Conservation (phyloP, 2,888 invertebrate species). For the Ophioninae sp. region DNA sequence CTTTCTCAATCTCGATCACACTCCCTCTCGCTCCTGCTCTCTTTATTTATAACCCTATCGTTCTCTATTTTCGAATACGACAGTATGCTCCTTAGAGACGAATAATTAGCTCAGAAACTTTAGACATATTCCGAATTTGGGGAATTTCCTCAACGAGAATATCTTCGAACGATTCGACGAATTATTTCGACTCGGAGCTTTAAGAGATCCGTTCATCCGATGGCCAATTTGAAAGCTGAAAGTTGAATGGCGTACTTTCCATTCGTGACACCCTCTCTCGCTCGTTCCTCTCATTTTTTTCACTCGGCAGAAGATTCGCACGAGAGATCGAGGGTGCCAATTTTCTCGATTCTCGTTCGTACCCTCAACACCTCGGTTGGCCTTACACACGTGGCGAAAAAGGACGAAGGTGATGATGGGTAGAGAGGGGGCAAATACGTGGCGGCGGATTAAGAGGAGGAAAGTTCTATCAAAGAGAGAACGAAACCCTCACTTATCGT, state of each 20-base stretch:
- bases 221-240: not conserved
- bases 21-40: not conserved
- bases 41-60: too few species aligned
- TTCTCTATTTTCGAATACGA: too few species aligned
- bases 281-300: not conserved
- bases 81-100: too few species aligned
- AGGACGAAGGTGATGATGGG: not conserved
- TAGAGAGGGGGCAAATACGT: not conserved
- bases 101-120: too few species aligned
- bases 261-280: not conserved
- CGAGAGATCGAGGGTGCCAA: conserved; percentile 45
- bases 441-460: conserved; percentile 7
- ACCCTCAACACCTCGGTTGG: conserved; percentile 44
- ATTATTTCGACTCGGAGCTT: too few species aligned
- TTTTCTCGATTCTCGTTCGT: conserved; percentile 41
- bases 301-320: conserved; percentile 36
- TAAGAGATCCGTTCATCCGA: too few species aligned
- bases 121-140: too few species aligned
- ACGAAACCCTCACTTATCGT: conserved; percentile 44
- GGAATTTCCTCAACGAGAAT: not conserved
- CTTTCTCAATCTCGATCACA: not conserved
- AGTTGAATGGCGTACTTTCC: not conserved
- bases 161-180: too few species aligned
- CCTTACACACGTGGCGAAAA: conserved; percentile 22
- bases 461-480: conserved; percentile 21